phyloP scores from a whole-genome alignment of 2,797 vertebrate species.

The Karalla daura region DNA sequence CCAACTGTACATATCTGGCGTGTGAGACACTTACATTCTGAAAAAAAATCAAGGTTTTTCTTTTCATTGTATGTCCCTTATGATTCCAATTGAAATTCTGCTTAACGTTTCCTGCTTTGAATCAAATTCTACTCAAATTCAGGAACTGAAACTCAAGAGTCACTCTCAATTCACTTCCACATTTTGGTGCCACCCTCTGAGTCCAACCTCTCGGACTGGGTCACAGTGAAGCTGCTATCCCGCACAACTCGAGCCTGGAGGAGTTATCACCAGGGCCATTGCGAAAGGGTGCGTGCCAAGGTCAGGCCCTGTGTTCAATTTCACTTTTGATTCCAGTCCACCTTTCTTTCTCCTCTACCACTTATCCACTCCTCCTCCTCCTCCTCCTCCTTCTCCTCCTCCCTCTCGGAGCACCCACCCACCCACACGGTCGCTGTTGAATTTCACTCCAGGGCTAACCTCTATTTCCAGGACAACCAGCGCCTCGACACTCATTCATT shows the following conservation, averaged over 20 bases:
- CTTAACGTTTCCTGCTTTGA: too few species aligned
- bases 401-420: too few species aligned
- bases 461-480: conserved; percentile 72
- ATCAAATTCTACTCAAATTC: too few species aligned
- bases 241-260: conserved; percentile 46
- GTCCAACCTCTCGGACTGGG: conserved; percentile 45
- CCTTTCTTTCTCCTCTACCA: conserved; percentile 66
- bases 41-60: too few species aligned
- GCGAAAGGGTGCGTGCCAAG: conserved; percentile 67
- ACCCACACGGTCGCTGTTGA: conserved; percentile 47
- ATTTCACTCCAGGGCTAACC: conserved; percentile 69
- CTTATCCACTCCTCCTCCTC: conserved; percentile 66
- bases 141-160: too few species aligned
- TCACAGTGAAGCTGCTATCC: conserved; percentile 65
- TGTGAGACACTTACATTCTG: too few species aligned
- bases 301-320: conserved; percentile 82
- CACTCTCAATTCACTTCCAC: too few species aligned
- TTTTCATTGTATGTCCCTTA: too few species aligned
- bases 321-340: conserved; percentile 77
- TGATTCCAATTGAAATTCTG: too few species aligned
- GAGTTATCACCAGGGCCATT: conserved; percentile 78
- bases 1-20: too few species aligned
- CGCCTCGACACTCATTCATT: conserved; percentile 73
- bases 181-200: too few species aligned
- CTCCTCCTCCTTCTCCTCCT: too few species aligned